phyloP scores from a whole-genome alignment of 2,113 vertebrate species.

The Lophius piscatorius region DNA sequence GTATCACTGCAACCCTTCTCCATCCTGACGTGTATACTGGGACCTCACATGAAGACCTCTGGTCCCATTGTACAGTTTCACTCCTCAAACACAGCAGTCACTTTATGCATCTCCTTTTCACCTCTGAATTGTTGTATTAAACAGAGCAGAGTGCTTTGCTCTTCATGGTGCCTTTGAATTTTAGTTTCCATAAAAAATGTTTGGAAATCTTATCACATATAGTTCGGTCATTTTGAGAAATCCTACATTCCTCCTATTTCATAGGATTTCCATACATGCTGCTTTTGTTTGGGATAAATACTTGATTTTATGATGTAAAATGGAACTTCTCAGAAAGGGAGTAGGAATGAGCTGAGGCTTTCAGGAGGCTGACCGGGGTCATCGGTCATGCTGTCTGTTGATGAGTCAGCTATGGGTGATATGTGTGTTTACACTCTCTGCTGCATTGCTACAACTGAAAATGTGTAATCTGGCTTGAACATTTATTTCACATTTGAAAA shows the following conservation, averaged over 20 bases:
- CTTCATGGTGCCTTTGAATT: too few relatives aligned
- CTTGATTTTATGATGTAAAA: constrained; percentile 19
- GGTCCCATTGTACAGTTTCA: too few relatives aligned
- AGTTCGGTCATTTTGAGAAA: constrained; percentile 26
- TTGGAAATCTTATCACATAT: constrained; percentile 33
- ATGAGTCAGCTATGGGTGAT: constrained; percentile 27
- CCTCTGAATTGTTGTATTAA: constrained; percentile 17
- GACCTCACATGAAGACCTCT: too few relatives aligned
- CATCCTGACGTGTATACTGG: too few relatives aligned
- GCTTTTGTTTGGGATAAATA: constrained; percentile 45
- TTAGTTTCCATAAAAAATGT: constrained; percentile 34
- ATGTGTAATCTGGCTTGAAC: constrained; percentile 49
- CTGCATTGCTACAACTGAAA: constrained; percentile 38
- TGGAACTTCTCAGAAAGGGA: constrained; percentile 16
- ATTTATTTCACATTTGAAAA: constrained; percentile 44
- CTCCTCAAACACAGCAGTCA: constrained; percentile 7
- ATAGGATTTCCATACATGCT: constrained; percentile 52
- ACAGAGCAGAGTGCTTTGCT: constrained; percentile 47
- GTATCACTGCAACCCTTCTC: neutral
- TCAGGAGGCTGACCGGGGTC: too few relatives aligned
- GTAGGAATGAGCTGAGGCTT: constrained; percentile 29
- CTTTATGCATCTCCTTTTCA: constrained; percentile 33
- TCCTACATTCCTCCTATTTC: constrained; percentile 53
- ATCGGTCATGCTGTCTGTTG: constrained; percentile 9
- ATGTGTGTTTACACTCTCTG: constrained; percentile 28